Percentiles rank a stretch among this genome's conserved stretches.
phyloP scores from a whole-genome alignment of 2,113 vertebrate species.

The Pelodiscus sinensis region DNA sequence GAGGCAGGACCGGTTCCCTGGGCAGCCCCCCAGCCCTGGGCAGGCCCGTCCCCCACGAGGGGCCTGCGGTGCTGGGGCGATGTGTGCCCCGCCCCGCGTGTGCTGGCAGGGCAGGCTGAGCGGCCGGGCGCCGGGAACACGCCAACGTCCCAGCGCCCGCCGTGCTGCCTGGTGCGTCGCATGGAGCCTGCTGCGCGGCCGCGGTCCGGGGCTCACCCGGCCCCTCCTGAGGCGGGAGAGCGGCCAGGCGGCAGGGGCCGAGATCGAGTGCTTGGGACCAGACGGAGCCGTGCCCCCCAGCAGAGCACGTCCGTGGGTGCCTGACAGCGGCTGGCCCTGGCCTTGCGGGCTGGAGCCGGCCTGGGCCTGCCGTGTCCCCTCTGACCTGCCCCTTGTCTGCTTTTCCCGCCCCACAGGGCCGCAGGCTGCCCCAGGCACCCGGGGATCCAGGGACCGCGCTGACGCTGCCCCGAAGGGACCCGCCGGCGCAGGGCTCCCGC shows the following conservation, averaged over 20 bases:
- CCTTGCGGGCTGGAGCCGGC: neutral
- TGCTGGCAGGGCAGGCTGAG: too few species aligned
- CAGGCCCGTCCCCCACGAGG: too few species aligned
- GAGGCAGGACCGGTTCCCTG: too few species aligned
- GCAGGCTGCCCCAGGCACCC: rapidly evolving
- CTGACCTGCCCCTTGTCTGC: neutral
- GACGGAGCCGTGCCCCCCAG: neutral
- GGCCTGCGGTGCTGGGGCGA: too few species aligned
- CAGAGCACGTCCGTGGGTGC: neutral
- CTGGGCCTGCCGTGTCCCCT: neutral
- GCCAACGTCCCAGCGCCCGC: too few species aligned
- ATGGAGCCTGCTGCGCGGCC: too few species aligned
- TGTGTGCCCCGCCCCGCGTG: too few species aligned
- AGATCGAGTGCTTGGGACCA: neutral
- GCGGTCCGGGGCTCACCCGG: neutral
- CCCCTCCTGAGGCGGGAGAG: neutral
- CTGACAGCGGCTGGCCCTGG: neutral
- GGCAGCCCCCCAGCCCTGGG: too few species aligned
- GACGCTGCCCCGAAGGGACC: rapidly evolving
- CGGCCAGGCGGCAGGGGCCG: too few species aligned
- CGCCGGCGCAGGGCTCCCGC: neutral
- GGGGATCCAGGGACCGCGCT: rapidly evolving
- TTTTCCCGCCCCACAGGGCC: conserved; percentile 4
- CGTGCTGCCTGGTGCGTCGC: rapidly evolving
- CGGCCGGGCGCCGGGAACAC: too few species aligned